A percentile compares a stretch with the other conserved stretches of the same genome.
Evolutionary conservation across 2,113 vertebrate genomes (phyloP).

Genomic region (Tragelaphus buxtoni): DNA sequence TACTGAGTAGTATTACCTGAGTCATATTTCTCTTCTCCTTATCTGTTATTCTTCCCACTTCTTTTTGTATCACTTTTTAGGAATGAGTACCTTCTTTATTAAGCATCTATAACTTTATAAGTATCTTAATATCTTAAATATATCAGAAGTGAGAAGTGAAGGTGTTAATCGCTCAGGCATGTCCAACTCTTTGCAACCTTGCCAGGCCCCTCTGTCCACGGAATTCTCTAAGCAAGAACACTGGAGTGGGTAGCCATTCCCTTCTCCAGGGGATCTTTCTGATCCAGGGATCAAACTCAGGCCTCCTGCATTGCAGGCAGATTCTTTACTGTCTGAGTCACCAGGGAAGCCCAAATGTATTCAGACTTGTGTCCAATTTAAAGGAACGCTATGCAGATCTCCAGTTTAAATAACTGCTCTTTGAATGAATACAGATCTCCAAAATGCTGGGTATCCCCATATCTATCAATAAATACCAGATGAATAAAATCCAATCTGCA

Average conservation of each 20-base stretch:
- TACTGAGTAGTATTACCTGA: background rate
- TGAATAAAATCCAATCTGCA: background rate
- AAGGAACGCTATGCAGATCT: background rate
- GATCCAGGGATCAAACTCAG: background rate
- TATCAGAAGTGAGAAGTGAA: background rate
- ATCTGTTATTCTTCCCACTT: background rate
- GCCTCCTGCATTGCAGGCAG: background rate
- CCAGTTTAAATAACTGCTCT: background rate
- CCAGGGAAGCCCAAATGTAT: background rate
- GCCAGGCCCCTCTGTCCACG: background rate
- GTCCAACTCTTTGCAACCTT: background rate
- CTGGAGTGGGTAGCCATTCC: background rate
- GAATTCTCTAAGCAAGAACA: background rate
- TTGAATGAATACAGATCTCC: background rate
- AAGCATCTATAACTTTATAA: background rate
- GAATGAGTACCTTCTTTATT: background rate
- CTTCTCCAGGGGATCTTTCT: background rate
- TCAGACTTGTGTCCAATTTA: background rate
- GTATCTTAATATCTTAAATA: background rate
- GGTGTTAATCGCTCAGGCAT: background rate
- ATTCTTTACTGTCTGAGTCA: background rate
- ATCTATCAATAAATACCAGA: background rate
- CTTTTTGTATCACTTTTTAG: background rate
- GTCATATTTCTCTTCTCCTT: background rate
- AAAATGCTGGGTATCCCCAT: background rate